A percentile compares a stretch with the other conserved stretches of the same genome.
Conservation (phyloP, 2,797 vertebrate genomes). For the Fundulus diaphanus region DNA sequence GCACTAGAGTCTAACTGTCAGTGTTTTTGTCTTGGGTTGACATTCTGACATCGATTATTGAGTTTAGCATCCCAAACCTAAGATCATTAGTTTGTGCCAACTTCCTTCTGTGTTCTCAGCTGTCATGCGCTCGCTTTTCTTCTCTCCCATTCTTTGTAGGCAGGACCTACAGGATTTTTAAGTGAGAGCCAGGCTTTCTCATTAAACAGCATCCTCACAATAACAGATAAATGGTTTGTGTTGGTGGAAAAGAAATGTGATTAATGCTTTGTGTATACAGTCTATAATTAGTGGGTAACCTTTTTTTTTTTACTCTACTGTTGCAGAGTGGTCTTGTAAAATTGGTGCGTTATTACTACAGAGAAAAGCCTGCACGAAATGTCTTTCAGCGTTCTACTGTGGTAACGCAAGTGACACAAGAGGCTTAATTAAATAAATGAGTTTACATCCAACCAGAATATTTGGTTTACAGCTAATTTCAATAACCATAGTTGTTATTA, state of each 20-base stretch:
- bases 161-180: neutral
- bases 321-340: slow-evolving; percentile 1
- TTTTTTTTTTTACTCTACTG: neutral
- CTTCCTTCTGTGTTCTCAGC: too few species aligned
- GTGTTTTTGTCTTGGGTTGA: too few species aligned
- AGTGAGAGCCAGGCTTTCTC: neutral
- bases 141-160: neutral
- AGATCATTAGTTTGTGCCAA: too few species aligned
- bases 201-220: neutral
- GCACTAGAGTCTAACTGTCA: too few species aligned
- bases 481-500: neutral
- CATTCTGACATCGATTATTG: too few species aligned
- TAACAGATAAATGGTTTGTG: neutral
- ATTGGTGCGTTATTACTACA: neutral
- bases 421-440: neutral
- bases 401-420: neutral
- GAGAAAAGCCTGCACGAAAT: neutral
- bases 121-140: too few species aligned
- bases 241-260: slow-evolving; percentile 8
- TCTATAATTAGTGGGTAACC: neutral
- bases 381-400: accelerated
- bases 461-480: neutral
- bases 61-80: too few species aligned
- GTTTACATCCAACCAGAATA: neutral
- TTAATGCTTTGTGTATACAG: neutral